A percentile compares a stretch with the other conserved stretches of the same genome.
These are phyloP conservation scores for Tamias sibiricus DNA, from an alignment of 2,113 vertebrate genomes.

Conservation along the genomic window DNA sequence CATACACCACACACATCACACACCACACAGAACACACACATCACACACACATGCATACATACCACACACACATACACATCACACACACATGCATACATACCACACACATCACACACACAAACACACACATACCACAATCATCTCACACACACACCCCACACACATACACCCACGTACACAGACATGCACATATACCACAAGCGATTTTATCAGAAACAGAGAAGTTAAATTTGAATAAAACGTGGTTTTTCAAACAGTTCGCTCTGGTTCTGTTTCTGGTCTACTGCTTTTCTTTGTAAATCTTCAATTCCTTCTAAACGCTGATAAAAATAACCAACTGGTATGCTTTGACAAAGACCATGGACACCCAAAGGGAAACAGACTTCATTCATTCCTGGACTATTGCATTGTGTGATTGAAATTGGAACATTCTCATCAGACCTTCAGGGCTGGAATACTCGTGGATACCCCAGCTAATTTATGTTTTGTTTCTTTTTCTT, in stretches of 20 bases:
- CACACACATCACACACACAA: too few relatives aligned
- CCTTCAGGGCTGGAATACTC: not conserved
- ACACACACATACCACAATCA: too few relatives aligned
- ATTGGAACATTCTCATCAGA: not conserved
- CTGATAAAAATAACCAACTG: not conserved
- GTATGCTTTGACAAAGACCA: not conserved
- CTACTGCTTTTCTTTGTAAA: not conserved
- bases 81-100: too few relatives aligned
- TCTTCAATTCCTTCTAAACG: not conserved
- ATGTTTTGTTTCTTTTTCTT: not conserved
- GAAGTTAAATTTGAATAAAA: not conserved
- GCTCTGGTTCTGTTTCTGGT: not conserved
- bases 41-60: too few relatives aligned
- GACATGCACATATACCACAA: too few relatives aligned
- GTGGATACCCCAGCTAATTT: not conserved
- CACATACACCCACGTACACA: too few relatives aligned
- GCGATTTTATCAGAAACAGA: constrained; percentile 9
- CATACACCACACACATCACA: too few relatives aligned
- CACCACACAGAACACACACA: too few relatives aligned
- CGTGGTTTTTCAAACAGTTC: not conserved
- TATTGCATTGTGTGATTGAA: not conserved
- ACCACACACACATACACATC: too few relatives aligned
- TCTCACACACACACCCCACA: too few relatives aligned
- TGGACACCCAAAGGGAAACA: not conserved
- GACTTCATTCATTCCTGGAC: not conserved